Conservation (phyloP, 1,140 invertebrate species). For the Sitophilus oryzae region DNA sequence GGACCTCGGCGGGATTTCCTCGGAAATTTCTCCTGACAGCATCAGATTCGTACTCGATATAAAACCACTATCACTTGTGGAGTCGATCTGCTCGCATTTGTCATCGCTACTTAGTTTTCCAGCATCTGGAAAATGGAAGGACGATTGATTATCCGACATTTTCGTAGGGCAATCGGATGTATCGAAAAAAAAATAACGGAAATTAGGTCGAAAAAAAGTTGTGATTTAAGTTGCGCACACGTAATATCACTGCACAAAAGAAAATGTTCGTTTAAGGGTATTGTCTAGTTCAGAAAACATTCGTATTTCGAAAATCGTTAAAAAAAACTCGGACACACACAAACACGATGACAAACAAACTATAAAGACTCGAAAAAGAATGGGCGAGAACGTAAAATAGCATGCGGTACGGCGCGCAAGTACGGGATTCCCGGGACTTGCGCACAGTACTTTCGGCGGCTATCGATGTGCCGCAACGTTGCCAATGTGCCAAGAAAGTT, state of each 20-base stretch:
- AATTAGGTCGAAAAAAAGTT: background rate
- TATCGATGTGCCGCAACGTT: too few species aligned
- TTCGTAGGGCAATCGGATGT: constrained; percentile 9
- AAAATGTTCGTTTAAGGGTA: constrained; percentile 5
- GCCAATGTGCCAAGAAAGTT: background rate
- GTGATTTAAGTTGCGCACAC: background rate
- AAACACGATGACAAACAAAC: constrained; percentile 3
- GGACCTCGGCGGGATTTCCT: constrained; percentile 13
- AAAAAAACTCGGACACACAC: background rate
- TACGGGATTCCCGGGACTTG: constrained; percentile 38
- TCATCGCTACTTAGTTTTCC: constrained; percentile 30
- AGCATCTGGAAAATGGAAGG: constrained; percentile 34
- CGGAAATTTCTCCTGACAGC: constrained; percentile 37
- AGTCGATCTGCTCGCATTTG: constrained; percentile 32
- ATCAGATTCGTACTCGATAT: constrained; percentile 48
- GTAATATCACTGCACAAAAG: background rate
- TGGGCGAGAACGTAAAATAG: constrained; percentile 4
- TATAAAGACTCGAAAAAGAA: constrained; percentile 5
- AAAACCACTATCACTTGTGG: constrained; percentile 49
- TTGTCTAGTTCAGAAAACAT: constrained; percentile 9
- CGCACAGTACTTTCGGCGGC: constrained; percentile 20
- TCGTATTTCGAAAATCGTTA: constrained; percentile 14
- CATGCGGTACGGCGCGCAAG: constrained; percentile 5
- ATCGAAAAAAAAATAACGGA: constrained; percentile 9
- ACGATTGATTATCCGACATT: constrained; percentile 22